phyloP scores from a whole-genome alignment of 1,140 invertebrate species.

The Bicyclus anynana region DNA sequence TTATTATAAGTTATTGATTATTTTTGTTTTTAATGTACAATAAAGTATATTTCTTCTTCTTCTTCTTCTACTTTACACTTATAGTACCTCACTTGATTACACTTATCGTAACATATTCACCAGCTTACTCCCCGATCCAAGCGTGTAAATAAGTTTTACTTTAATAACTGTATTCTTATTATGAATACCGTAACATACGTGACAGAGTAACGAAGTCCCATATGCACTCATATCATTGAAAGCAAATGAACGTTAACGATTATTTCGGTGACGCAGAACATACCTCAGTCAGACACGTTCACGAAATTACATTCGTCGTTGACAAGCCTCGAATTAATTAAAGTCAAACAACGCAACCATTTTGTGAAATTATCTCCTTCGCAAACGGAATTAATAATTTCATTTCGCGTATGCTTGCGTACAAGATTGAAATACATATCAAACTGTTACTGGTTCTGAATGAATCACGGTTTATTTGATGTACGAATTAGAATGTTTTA shows the following conservation, averaged over 20 bases:
- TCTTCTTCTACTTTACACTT: too few relatives aligned
- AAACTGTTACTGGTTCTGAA: background rate
- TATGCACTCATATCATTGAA: slow-evolving; percentile 14
- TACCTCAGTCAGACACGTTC: slow-evolving; percentile 57
- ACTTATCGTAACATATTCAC: too few relatives aligned
- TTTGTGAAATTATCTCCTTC: slow-evolving; percentile 69
- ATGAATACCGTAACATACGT: too few relatives aligned
- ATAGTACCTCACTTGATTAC: too few relatives aligned
- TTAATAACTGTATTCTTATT: too few relatives aligned
- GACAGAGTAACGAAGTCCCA: too few relatives aligned
- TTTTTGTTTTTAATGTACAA: too few relatives aligned
- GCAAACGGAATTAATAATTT: slow-evolving; percentile 71
- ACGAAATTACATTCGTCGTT: slow-evolving; percentile 67
- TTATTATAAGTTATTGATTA: too few relatives aligned
- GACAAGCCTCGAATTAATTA: slow-evolving; percentile 75
- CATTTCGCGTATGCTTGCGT: slow-evolving; percentile 46
- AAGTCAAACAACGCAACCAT: slow-evolving; percentile 72
- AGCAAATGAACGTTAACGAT: slow-evolving; percentile 59
- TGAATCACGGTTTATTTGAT: slow-evolving; percentile 2
- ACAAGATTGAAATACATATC: slow-evolving; percentile 31
- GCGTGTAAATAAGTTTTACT: too few relatives aligned
- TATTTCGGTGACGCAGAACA: slow-evolving; percentile 60
- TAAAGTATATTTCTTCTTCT: too few relatives aligned
- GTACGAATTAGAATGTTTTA: background rate
- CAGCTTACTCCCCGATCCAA: too few relatives aligned